Evolutionary conservation across 2,797 vertebrate species (phyloP), one percentile per base, ranked within the genome.

Genomic region (Nyctalus aviator): DNA sequence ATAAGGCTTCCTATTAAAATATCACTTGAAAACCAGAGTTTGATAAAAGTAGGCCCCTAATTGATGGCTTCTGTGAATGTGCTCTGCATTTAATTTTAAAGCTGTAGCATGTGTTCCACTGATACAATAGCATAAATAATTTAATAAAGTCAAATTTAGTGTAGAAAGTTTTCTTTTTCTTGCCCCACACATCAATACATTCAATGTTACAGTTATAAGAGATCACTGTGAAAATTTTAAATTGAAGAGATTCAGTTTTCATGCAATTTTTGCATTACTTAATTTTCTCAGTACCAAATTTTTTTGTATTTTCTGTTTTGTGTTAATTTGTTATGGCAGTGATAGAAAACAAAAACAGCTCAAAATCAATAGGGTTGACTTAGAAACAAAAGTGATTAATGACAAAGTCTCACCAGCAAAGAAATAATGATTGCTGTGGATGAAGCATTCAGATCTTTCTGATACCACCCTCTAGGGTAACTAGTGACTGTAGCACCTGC

Each of bases 161-260:
- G 10, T 44, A 93, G 46, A 9, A 1, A 4, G 59, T 21, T 97
- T 94, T 93, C 93, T 93, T 95, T 90, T 91, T 93, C 41, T 96
- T 94, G 35, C 71, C 89, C 94, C 27, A 55, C 20, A 66, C 48
- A 41, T 89, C 8, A 64, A 44, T 72, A 72, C 27, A 27, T 46
- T 85, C 66, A 59, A n/a, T 55, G 46, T 88, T 94, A 92, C 81
- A 30, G 18, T 77, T 91, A 85, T 68, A 92, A 59, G 53, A 95
- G 55, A 93, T 82, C 32, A 41, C 30, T 71, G 48, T 82, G 27
- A 92, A 95, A 90, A 78, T n/a, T 57, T 90, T 92, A 4, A 11
- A 59, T 2, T 1, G 15, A 83, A 91, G 62, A 90, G 30, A 9
- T 48, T 91, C 12, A 4, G n/a, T 84, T 92, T 84, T 14, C 8